Evolutionary conservation across 1,140 invertebrate genomes (phyloP).

Genomic region (Amphibalanus amphitrite): DNA sequence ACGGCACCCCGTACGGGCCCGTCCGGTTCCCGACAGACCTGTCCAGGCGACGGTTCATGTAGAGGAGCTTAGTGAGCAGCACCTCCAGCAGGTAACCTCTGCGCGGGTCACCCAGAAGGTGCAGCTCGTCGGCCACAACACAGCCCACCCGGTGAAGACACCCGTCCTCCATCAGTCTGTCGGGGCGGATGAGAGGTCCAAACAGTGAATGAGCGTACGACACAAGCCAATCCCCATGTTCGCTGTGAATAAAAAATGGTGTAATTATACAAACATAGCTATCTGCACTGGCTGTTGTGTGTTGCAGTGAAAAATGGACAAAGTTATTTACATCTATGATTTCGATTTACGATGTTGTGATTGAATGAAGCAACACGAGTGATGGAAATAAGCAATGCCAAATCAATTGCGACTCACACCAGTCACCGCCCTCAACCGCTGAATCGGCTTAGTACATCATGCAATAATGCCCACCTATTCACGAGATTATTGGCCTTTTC

Average conservation of each 20-base stretch:
- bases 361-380: too few relatives aligned
- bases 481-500: slow-evolving; percentile 93
- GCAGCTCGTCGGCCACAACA: slow-evolving; percentile 87
- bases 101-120: slow-evolving; percentile 74
- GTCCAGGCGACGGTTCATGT: not conserved
- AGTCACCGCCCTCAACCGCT: too few relatives aligned
- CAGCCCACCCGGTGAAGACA: slow-evolving; percentile 46
- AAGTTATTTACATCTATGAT: too few relatives aligned
- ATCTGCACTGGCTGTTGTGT: too few relatives aligned
- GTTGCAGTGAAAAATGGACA: too few relatives aligned
- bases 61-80: slow-evolving; percentile 57
- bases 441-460: too few relatives aligned
- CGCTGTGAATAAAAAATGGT: not conserved
- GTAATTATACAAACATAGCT: not conserved
- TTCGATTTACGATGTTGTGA: too few relatives aligned
- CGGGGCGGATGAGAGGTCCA: slow-evolving; percentile 12
- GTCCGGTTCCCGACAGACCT: too few relatives aligned
- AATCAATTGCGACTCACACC: too few relatives aligned
- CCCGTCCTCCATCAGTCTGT: slow-evolving; percentile 48
- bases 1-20: too few relatives aligned
- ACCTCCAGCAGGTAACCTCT: slow-evolving; percentile 90
- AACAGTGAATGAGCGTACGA: slow-evolving; percentile 5
- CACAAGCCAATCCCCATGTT: not conserved
- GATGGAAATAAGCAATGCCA: too few relatives aligned
- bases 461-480: slow-evolving; percentile 48